These are phyloP conservation scores for Daubentonia madagascariensis DNA, from an alignment of 2,113 vertebrate genomes.

Conservation along the genomic window DNA sequence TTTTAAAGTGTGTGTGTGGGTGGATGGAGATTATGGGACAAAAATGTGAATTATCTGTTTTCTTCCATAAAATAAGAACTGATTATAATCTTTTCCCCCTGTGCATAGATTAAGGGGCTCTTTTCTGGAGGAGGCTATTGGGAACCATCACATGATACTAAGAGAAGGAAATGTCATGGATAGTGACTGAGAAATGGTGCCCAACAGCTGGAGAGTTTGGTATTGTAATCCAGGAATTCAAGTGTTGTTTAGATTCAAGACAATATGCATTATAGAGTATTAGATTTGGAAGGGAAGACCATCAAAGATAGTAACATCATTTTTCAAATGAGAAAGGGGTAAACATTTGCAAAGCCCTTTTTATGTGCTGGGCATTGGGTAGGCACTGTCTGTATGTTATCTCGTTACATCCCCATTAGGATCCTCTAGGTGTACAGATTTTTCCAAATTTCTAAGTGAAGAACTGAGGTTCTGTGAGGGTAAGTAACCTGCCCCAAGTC, in stretches of 20 bases:
- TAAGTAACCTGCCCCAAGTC: neutral
- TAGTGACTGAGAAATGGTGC: neutral
- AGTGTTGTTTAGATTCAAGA: neutral
- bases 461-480: neutral
- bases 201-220: neutral
- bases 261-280: neutral
- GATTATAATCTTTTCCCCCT: neutral
- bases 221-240: neutral
- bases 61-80: neutral
- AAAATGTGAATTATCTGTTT: neutral
- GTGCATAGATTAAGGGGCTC: neutral
- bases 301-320: neutral
- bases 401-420: neutral
- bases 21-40: neutral
- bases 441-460: neutral
- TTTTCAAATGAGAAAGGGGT: neutral
- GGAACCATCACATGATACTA: neutral
- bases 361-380: neutral
- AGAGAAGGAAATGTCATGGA: neutral
- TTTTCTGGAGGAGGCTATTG: neutral
- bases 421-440: neutral
- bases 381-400: neutral
- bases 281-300: neutral
- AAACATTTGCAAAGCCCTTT: neutral
- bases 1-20: neutral